phyloP scores from a whole-genome alignment of 2,113 vertebrate species.

The Rhynchopsitta pachyrhyncha region DNA sequence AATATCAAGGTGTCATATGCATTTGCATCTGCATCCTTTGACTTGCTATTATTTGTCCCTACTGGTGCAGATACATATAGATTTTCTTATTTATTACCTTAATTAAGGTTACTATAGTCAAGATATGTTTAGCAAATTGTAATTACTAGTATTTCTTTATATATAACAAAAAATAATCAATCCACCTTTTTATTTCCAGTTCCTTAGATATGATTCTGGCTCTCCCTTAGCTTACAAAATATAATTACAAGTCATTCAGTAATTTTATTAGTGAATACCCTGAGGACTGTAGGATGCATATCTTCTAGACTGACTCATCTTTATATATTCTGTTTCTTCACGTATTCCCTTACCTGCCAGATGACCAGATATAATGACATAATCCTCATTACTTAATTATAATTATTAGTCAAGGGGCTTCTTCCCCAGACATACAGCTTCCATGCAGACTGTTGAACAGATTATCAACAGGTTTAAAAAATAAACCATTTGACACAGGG shows the following conservation, averaged over 20 bases:
- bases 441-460: neutral
- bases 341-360: constrained; percentile 40
- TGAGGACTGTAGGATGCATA: constrained; percentile 2
- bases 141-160: constrained; percentile 25
- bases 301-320: constrained; percentile 20
- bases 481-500: neutral
- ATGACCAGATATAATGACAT: constrained; percentile 33
- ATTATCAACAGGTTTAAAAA: constrained; percentile 20
- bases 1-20: neutral
- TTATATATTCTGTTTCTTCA: constrained; percentile 23
- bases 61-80: neutral
- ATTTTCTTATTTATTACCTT: constrained; percentile 1
- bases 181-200: constrained; percentile 4
- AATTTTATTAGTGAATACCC: constrained; percentile 56
- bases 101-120: neutral
- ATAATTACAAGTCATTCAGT: constrained; percentile 50
- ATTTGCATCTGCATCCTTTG: neutral
- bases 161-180: neutral
- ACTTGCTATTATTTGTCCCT: neutral
- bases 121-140: neutral
- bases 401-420: constrained; percentile 36
- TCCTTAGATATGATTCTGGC: neutral
- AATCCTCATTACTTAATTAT: constrained; percentile 58
- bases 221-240: constrained; percentile 40
- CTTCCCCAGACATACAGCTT: neutral